Evolutionary conservation across 1,140 invertebrate species (phyloP).

Genomic region (Caligus rogercresseyi): DNA sequence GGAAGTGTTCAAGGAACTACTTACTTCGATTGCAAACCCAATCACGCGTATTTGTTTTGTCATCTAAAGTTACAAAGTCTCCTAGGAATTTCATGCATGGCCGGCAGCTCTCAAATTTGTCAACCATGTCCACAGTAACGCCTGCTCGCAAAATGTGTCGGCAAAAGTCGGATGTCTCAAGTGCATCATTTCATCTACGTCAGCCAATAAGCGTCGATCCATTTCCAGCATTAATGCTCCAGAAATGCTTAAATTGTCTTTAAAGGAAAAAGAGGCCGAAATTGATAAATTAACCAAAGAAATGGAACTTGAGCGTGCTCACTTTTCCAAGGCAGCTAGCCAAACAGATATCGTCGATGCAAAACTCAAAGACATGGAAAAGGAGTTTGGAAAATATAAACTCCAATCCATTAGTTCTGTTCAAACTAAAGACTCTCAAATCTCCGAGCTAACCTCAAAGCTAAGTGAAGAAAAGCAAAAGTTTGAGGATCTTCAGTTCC

Average conservation of each 20-base stretch:
- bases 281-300: constrained; percentile 37
- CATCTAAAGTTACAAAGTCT: constrained; percentile 63
- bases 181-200: background rate
- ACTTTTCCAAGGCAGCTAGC: constrained; percentile 49
- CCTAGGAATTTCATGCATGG: constrained; percentile 34
- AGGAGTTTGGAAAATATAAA: constrained; percentile 10
- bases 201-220: background rate
- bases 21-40: constrained; percentile 79
- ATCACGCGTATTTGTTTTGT: constrained; percentile 82
- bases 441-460: background rate
- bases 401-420: background rate
- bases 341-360: constrained; percentile 42
- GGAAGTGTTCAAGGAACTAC: constrained; percentile 66
- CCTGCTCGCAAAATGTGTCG: background rate
- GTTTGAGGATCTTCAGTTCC: constrained; percentile 3
- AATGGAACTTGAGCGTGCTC: constrained; percentile 65
- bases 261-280: constrained; percentile 10
- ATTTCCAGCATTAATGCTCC: constrained; percentile 5
- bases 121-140: background rate
- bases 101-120: constrained; percentile 1
- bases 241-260: constrained; percentile 5
- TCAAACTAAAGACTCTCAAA: background rate
- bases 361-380: background rate
- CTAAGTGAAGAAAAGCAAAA: background rate
- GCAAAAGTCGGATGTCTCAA: constrained; percentile 5